Percentiles rank a stretch among this genome's conserved stretches.
Conservation (phyloP, 2,888 invertebrate genomes). For the Plagodis pulveraria region DNA sequence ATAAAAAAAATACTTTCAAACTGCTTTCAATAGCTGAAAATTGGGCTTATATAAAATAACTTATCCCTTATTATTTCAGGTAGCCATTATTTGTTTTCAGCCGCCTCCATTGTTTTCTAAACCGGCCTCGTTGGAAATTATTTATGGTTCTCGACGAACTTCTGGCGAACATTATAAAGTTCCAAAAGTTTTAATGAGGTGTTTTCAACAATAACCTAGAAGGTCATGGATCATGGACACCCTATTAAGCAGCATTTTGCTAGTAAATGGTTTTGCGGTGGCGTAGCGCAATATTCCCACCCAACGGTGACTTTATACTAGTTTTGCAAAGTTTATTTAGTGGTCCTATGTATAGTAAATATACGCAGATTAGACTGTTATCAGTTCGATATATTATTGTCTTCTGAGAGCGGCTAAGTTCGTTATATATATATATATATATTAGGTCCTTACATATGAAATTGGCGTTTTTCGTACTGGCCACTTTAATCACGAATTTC, state of each 20-base stretch:
- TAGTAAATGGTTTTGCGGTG: slow-evolving; percentile 34
- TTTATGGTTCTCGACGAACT: neutral
- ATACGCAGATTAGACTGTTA: too few relatives aligned
- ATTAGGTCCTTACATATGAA: too few relatives aligned
- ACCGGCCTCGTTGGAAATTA: neutral
- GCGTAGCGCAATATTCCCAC: slow-evolving; percentile 12
- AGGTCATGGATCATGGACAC: slow-evolving; percentile 18
- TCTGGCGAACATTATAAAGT: slow-evolving; percentile 1
- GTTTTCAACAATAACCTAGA: neutral
- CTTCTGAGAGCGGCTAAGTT: too few relatives aligned
- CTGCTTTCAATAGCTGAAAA: too few relatives aligned
- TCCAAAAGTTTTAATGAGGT: slow-evolving; percentile 7
- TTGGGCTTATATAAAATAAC: too few relatives aligned
- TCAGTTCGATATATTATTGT: too few relatives aligned
- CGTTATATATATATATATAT: too few relatives aligned
- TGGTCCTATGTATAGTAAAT: neutral
- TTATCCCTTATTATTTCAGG: too few relatives aligned
- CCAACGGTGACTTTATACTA: slow-evolving; percentile 11
- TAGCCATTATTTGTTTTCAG: too few relatives aligned
- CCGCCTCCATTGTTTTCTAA: neutral
- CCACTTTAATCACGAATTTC: too few relatives aligned
- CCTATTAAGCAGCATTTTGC: slow-evolving; percentile 23
- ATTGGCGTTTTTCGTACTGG: too few relatives aligned
- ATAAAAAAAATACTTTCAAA: too few relatives aligned
- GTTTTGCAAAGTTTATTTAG: neutral